Base-by-base conservation (phyloP, 1,140 invertebrate genomes). In the Zaprionus lachaisei region DNA sequence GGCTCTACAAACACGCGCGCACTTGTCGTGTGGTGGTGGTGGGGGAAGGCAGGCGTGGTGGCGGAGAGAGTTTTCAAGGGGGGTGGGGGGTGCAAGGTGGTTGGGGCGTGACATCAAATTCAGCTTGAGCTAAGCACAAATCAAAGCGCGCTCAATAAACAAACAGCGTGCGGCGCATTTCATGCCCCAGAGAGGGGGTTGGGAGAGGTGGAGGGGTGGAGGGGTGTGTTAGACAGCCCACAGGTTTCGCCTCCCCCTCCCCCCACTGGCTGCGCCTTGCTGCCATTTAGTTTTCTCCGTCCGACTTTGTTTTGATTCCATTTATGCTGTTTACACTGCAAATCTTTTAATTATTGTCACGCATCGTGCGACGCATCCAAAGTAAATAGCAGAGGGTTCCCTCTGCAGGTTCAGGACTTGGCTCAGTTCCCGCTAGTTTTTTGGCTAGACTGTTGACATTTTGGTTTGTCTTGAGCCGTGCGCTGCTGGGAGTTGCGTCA, bases 271-370 rank as follows among this genome's bases (percentile, higher is more conserved):
- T 15, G 4, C 37, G 37, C 56, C 79, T 83, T 72, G 76, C 28
- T 69, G 70, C 54, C 72, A 91, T 79, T 90, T 91, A 83, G 81
- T 87, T 87, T 81, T 76, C 71, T 26, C 24, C 22, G 24, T 28
- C 37, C 69, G 71, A 91, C 82, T 80, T 83, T 91, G 89, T 91
- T 91, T 91, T 91, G 83, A 91, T 91, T 91, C 84, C 89, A 91
- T 90, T 90, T 90, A 89, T 77, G 74, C 60, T 90, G 77, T 90
- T 90, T 83, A 89, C 82, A 82, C 75, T 83, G 75, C 65, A 80
- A 85, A 91, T 90, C 86, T 90, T 91, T 90, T 90, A 90, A 90
- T 90, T 90, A 86, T 91, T 91, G 77, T 80, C 85, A 86, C 79
- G 79, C 72, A 82, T 65, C 49, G 41, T 49, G 57, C 60, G 49